phyloP scores from a whole-genome alignment of 2,797 vertebrate species.

The Chelmon rostratus region DNA sequence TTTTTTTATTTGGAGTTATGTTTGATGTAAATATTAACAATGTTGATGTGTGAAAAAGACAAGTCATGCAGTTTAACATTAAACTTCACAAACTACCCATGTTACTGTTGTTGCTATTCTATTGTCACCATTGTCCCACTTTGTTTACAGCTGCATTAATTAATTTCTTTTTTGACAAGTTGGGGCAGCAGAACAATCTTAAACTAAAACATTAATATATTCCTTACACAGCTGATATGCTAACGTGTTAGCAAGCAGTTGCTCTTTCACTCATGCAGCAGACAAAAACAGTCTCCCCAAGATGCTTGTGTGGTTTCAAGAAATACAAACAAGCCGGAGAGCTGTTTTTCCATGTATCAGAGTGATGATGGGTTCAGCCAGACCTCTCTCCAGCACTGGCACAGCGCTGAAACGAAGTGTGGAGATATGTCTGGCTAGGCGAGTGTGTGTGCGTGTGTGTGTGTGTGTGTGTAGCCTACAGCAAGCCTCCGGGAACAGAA shows the following conservation, averaged over 20 bases:
- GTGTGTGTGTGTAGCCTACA: conserved; percentile 26
- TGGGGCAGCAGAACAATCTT: neutral
- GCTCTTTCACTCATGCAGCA: too few species aligned
- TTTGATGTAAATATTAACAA: conserved; percentile 85
- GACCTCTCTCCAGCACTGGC: too few species aligned
- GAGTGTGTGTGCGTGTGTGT: too few species aligned
- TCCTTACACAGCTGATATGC: too few species aligned
- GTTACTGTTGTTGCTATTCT: conserved; percentile 24
- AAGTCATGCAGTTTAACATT: conserved; percentile 85
- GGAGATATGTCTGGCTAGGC: too few species aligned
- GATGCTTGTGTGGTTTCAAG: too few species aligned
- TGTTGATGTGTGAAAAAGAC: conserved; percentile 80
- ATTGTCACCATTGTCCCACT: neutral
- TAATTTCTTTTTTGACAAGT: neutral
- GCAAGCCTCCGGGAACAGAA: conserved; percentile 34
- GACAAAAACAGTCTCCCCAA: too few species aligned
- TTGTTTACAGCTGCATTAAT: neutral
- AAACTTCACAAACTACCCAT: conserved; percentile 84
- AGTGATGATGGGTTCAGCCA: too few species aligned
- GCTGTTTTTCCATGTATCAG: too few species aligned
- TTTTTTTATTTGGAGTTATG: conserved; percentile 73
- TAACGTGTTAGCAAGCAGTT: neutral
- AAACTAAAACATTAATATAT: neutral
- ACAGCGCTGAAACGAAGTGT: too few species aligned
- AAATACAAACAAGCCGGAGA: too few species aligned